Conservation (phyloP, 2,888 invertebrate genomes). For the Dryobotodes eremita region DNA sequence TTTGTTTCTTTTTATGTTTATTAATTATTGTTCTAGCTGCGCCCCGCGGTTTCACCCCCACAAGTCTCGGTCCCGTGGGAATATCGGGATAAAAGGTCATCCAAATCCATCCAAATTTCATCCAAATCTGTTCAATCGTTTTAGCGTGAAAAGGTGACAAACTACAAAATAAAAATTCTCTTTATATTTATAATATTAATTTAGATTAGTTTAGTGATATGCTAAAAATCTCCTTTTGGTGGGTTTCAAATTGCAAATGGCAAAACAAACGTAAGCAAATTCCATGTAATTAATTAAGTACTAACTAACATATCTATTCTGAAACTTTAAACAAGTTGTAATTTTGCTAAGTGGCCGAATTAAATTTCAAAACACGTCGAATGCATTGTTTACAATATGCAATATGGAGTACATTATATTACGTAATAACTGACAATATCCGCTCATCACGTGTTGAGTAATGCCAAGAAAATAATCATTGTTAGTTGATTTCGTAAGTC, state of each 20-base stretch:
- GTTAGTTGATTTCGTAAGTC: constrained; percentile 32
- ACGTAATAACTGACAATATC: constrained; percentile 33
- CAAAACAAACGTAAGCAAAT: background rate
- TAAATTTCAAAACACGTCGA: background rate
- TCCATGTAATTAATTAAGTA: background rate
- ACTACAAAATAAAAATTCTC: too few relatives aligned
- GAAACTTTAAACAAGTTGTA: background rate
- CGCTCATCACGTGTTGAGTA: constrained; percentile 43
- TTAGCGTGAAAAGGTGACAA: too few relatives aligned
- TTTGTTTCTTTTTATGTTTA: too few relatives aligned
- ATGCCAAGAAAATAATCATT: constrained; percentile 51
- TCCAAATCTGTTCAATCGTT: too few relatives aligned
- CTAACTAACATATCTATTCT: background rate
- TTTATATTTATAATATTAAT: too few relatives aligned
- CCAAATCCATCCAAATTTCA: too few relatives aligned
- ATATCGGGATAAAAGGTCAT: too few relatives aligned
- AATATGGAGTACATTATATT: constrained; percentile 24
- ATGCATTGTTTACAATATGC: constrained; percentile 1
- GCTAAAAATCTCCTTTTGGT: background rate
- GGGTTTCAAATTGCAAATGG: background rate
- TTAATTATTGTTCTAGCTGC: too few relatives aligned
- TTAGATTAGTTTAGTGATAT: too few relatives aligned
- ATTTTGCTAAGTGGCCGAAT: constrained; percentile 27
- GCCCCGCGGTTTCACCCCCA: too few relatives aligned
- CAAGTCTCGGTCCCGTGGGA: too few relatives aligned